Conservation (phyloP, 2,888 invertebrate species). For the Lithophane ornitopus region DNA sequence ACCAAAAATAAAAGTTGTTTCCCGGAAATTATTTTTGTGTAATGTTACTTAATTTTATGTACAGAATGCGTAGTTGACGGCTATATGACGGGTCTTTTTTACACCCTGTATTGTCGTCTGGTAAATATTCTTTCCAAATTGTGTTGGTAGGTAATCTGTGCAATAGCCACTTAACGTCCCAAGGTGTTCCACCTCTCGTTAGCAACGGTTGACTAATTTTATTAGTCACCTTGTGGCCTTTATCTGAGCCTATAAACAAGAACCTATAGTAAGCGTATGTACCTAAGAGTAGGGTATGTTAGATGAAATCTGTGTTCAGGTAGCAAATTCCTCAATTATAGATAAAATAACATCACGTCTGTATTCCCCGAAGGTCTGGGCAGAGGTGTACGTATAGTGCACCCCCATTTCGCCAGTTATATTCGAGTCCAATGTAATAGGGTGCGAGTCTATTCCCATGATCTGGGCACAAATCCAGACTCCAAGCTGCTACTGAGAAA, state of each 20-base stretch:
- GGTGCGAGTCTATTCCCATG: too few species aligned
- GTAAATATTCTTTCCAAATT: slow-evolving; percentile 39
- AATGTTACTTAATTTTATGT: too few species aligned
- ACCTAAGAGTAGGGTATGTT: slow-evolving; percentile 6
- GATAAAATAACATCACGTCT: not conserved
- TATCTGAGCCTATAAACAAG: slow-evolving; percentile 34
- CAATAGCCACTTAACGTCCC: slow-evolving; percentile 45
- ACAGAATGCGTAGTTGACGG: too few species aligned
- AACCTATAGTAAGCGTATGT: slow-evolving; percentile 30
- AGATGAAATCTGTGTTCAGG: not conserved
- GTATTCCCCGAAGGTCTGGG: too few species aligned
- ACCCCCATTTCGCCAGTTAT: too few species aligned
- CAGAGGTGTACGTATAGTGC: too few species aligned
- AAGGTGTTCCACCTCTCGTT: slow-evolving; percentile 49
- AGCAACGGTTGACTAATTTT: slow-evolving; percentile 58
- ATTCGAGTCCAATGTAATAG: too few species aligned
- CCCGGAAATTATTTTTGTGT: too few species aligned
- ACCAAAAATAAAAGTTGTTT: too few species aligned
- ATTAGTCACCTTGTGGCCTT: slow-evolving; percentile 52
- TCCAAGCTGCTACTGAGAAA: too few species aligned
- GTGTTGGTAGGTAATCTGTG: slow-evolving; percentile 44
- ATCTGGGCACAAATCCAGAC: too few species aligned
- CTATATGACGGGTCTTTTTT: too few species aligned
- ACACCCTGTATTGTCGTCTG: slow-evolving; percentile 14
- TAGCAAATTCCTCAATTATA: not conserved